phyloP scores from a whole-genome alignment of 2,888 invertebrate genomes.

The Mycogona germanica region DNA sequence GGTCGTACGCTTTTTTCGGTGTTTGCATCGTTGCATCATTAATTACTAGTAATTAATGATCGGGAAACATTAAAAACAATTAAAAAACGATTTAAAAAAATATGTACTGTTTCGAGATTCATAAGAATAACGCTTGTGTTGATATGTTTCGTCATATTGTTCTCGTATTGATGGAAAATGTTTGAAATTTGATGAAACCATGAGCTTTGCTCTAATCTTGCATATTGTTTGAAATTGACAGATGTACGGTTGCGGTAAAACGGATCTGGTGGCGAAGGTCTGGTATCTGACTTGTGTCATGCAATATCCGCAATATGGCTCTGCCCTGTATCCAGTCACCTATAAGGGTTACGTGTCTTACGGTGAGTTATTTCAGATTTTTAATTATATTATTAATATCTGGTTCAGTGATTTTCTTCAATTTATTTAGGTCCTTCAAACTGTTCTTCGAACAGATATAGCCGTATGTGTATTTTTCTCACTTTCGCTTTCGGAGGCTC shows the following conservation, averaged over 20 bases:
- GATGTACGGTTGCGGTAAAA: constrained; percentile 74
- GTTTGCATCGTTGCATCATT: no score
- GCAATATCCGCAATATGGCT: constrained; percentile 88
- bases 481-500: no score
- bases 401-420: background rate
- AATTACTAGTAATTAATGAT: no score
- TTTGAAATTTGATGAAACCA: background rate
- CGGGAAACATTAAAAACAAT: no score
- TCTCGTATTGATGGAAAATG: background rate
- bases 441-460: no score
- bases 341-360: constrained; percentile 93
- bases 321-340: constrained; percentile 73
- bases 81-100: no score
- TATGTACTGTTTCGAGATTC: no score
- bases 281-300: constrained; percentile 88
- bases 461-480: no score
- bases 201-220: background rate
- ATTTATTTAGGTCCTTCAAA: background rate
- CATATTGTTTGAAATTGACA: constrained; percentile 24
- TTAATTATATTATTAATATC: background rate
- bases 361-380: constrained; percentile 40
- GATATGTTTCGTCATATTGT: background rate
- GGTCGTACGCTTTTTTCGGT: no score
- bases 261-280: constrained; percentile 83
- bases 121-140: no score